These are phyloP conservation scores for Syrrhaptes paradoxus DNA, from an alignment of 2,113 vertebrate genomes.

Conservation along the genomic window DNA sequence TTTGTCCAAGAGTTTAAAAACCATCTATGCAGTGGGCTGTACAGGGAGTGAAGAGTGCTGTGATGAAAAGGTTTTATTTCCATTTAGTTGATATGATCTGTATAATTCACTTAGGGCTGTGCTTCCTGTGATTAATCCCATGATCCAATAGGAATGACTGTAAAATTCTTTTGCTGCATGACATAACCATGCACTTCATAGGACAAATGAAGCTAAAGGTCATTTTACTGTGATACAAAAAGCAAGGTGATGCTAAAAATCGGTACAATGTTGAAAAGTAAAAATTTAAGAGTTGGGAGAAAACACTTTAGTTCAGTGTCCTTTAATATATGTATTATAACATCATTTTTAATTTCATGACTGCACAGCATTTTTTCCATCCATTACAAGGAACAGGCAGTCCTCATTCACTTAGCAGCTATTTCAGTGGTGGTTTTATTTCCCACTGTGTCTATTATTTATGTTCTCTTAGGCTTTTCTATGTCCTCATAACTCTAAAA, in stretches of 20 bases:
- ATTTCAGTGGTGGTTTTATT: not conserved
- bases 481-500: not conserved
- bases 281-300: not conserved
- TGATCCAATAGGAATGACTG: not conserved
- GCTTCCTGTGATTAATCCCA: constrained; percentile 1
- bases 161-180: not conserved
- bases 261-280: not conserved
- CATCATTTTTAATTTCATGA: not conserved
- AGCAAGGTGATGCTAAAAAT: not conserved
- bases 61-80: not conserved
- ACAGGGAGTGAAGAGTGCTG: not conserved
- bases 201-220: not conserved
- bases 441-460: constrained; percentile 15
- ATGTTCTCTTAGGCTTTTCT: not conserved
- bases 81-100: not conserved
- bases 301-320: not conserved
- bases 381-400: not conserved
- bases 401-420: not conserved
- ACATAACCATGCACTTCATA: not conserved
- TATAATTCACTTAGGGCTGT: not conserved
- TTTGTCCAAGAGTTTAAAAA: not conserved
- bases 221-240: not conserved
- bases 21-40: not conserved
- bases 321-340: not conserved
- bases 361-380: not conserved